phyloP scores from a whole-genome alignment of 1,140 invertebrate genomes.

The Macrobrachium nipponense region DNA sequence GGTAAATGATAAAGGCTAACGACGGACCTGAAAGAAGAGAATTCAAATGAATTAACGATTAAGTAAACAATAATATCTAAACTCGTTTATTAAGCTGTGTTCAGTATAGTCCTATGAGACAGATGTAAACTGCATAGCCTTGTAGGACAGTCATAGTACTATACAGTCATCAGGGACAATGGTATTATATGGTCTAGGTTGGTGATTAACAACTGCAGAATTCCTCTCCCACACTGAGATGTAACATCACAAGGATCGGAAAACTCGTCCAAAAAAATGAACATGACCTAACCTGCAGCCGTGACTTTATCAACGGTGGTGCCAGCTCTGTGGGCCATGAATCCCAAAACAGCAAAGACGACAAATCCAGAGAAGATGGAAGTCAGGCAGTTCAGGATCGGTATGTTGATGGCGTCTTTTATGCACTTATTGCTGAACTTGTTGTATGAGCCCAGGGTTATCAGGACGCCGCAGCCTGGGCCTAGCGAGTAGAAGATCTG shows the following conservation, averaged over 20 bases:
- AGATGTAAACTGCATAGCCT: no score
- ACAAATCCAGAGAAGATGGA: constrained; percentile 65
- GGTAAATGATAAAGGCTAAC: constrained; percentile 73
- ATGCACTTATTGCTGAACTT: constrained; percentile 68
- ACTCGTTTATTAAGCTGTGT: background rate
- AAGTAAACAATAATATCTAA: background rate
- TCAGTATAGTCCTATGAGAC: no score
- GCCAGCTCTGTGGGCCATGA: constrained; percentile 79
- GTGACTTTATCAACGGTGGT: constrained; percentile 58
- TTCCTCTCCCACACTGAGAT: background rate
- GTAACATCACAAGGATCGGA: background rate
- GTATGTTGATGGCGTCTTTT: constrained; percentile 60
- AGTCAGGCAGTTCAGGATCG: constrained; percentile 61
- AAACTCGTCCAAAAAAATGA: background rate
- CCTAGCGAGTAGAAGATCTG: constrained; percentile 89
- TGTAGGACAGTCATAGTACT: background rate
- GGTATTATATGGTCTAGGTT: no score
- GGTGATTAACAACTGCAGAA: background rate
- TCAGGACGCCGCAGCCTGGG: constrained; percentile 85
- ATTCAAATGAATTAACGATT: background rate
- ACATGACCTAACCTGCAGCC: constrained; percentile 50
- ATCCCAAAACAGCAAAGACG: constrained; percentile 73
- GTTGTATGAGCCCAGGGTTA: constrained; percentile 84
- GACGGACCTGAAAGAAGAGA: constrained; percentile 67
- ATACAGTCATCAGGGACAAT: background rate